Base-by-base conservation (phyloP, 2,888 invertebrate species). In the Thecophora atra region DNA sequence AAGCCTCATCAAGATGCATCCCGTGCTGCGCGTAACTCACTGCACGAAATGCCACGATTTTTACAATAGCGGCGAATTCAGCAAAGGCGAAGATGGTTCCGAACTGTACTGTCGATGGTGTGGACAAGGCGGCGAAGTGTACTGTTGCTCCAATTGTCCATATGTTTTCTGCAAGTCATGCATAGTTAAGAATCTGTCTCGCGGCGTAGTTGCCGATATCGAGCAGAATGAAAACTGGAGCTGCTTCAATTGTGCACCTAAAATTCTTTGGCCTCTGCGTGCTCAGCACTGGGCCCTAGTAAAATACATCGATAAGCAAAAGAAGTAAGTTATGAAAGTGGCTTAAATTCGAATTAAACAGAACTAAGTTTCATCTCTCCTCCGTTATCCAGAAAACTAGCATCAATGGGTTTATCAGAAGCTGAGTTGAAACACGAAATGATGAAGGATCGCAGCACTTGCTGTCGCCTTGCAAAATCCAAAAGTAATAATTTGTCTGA, bases 71-170 rank as follows among this genome's bases (percentile, higher is more conserved):
- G 94, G 94, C 6, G 93, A 92, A 78, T 94, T 94, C 84, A 93
- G 92, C 73, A 93, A 93, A 86, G 94, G 94, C 66, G 93, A 94
- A 83, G 94, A 94, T 87, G 93, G 93, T 28, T 94, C 93, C 19
- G 94, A 94, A 82, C 86, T 94, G 74, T 94, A 94, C 81, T 94
- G 94, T 79, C 89, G 94, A 65, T 94, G 94, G 94, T 94, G 94
- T 81, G 94, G 94, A 0, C 93, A 94, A 83, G 94, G 91, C 5
- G 92, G 92, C 5, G 91, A 92, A 85, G 92, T 94, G 1, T 91
- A 93, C 80, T 94, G 94, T 81, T 94, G 94, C 81, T 91, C 93
- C 2, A 89, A 90, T 75, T 94, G 94, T 76, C 90, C 91, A 64
- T 91, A 89, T 86, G 92, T 92, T 0, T 93, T 92, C 83, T 93